Percentiles rank a stretch among this genome's conserved stretches.
Conservation (phyloP, 2,113 vertebrate genomes). For the Alectura lathami region DNA sequence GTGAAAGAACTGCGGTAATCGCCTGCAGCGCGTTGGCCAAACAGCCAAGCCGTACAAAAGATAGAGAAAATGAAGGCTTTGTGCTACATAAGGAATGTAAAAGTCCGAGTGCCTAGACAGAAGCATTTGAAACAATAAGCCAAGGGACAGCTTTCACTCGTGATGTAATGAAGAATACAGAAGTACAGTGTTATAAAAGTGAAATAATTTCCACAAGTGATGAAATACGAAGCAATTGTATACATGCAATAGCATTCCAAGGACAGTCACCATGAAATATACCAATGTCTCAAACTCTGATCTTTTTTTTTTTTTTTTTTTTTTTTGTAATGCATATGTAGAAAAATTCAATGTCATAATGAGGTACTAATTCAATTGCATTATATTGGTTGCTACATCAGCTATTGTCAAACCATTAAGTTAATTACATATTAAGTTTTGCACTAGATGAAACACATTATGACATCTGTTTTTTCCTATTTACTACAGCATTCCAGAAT, state of each 20-base stretch:
- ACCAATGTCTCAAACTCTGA: slow-evolving; percentile 19
- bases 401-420: slow-evolving; percentile 57
- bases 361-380: slow-evolving; percentile 39
- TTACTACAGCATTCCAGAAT: slow-evolving; percentile 44
- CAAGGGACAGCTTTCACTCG: not conserved
- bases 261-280: not conserved
- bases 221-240: slow-evolving; percentile 3
- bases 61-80: not conserved
- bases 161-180: not conserved
- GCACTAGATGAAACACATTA: slow-evolving; percentile 53
- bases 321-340: not conserved
- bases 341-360: slow-evolving; percentile 44
- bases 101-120: not conserved
- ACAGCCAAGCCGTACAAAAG: not conserved
- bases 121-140: not conserved
- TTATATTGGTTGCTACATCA: slow-evolving; percentile 61
- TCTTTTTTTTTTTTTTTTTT: not conserved
- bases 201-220: not conserved
- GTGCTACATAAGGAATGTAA: not conserved
- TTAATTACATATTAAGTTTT: slow-evolving; percentile 65
- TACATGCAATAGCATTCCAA: slow-evolving; percentile 8
- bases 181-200: not conserved
- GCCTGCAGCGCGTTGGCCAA: not conserved
- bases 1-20: not conserved
- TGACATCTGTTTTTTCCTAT: slow-evolving; percentile 63